phyloP scores from a whole-genome alignment of 2,113 vertebrate genomes.

The Mobula birostris region DNA sequence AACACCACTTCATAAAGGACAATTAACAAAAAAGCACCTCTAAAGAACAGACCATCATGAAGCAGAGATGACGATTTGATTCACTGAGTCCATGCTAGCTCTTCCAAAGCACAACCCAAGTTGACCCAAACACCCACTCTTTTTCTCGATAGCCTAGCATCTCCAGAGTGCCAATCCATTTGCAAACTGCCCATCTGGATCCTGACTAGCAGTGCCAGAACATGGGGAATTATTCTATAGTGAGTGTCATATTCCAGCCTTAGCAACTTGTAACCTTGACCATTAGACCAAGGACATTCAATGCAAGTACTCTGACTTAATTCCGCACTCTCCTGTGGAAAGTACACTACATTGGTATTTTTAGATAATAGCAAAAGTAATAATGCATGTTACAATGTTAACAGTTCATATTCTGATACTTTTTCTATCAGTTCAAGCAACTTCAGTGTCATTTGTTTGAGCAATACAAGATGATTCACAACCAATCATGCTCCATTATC shows the following conservation, averaged over 20 bases:
- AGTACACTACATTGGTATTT: neutral
- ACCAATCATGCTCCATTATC: too few species aligned
- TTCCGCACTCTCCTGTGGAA: neutral
- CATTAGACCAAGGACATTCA: neutral
- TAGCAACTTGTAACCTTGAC: neutral
- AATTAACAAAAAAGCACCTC: neutral
- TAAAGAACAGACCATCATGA: neutral
- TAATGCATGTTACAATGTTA: neutral
- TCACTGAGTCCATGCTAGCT: neutral
- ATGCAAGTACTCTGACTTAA: neutral
- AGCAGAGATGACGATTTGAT: neutral
- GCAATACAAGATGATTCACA: neutral
- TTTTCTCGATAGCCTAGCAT: neutral
- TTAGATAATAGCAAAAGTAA: neutral
- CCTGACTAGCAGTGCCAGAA: neutral
- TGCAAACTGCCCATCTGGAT: neutral
- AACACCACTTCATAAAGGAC: neutral
- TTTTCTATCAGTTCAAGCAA: neutral
- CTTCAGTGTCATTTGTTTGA: neutral
- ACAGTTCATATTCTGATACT: neutral
- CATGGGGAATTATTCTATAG: neutral
- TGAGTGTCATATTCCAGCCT: neutral
- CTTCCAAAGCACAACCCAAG: neutral
- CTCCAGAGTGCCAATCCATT: too few species aligned
- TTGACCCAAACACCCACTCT: neutral